Conservation (phyloP, 2,113 vertebrate genomes). For the Takifugu flavidus region DNA sequence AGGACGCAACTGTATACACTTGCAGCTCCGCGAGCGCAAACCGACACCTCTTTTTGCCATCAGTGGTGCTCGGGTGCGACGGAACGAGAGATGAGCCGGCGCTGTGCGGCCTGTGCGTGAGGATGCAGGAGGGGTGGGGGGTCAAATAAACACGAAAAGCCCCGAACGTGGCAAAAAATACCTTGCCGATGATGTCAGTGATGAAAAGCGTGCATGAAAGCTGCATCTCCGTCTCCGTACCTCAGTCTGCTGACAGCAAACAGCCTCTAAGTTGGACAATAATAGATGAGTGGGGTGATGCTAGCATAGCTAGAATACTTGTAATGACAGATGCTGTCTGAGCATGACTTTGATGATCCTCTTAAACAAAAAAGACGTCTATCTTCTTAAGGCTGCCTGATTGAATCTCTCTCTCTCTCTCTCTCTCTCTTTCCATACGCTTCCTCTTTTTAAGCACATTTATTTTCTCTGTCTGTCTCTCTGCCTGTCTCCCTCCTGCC, state of each 20-base stretch:
- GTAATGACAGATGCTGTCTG: slow-evolving; percentile 47
- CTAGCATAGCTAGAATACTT: slow-evolving; percentile 44
- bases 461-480: slow-evolving; percentile 36
- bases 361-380: slow-evolving; percentile 48
- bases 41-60: slow-evolving; percentile 16
- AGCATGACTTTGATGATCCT: slow-evolving; percentile 53
- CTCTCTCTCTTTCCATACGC: slow-evolving; percentile 9
- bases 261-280: slow-evolving; percentile 26
- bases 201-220: too few relatives aligned
- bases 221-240: too few relatives aligned
- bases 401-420: slow-evolving; percentile 30
- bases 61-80: slow-evolving; percentile 18
- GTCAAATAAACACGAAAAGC: slow-evolving; percentile 19
- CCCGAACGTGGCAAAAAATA: slow-evolving; percentile 12
- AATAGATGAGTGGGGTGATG: slow-evolving; percentile 13
- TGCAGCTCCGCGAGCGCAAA: slow-evolving; percentile 26
- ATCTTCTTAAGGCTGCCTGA: slow-evolving; percentile 52
- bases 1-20: slow-evolving; percentile 20
- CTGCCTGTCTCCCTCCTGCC: slow-evolving; percentile 38
- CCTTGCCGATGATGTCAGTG: background rate
- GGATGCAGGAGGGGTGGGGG: background rate
- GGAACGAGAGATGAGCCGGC: slow-evolving; percentile 2
- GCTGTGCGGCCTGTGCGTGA: background rate
- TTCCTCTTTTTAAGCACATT: slow-evolving; percentile 40
- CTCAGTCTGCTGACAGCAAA: slow-evolving; percentile 13